Base-by-base conservation (phyloP, 1,140 invertebrate species). In the Drosophila funebris region DNA sequence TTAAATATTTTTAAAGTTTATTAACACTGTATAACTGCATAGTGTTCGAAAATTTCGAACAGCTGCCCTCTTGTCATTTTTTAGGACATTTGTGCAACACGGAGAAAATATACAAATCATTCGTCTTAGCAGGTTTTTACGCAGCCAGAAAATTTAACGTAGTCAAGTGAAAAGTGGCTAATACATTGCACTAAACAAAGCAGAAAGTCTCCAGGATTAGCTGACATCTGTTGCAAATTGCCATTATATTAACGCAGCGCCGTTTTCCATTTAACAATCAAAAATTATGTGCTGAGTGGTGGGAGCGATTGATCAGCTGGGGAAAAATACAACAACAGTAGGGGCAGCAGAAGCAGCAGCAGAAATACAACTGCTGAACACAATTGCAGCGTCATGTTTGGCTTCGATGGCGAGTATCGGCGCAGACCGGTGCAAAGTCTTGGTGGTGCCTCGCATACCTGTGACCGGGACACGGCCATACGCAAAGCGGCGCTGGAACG, bases 341-440 rank as follows among this genome's bases (percentile, higher is more conserved):
- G 16, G 20, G 13, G 14, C 37, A 9, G 37, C 31, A 66, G 37
- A 36, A 11, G 39, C 16, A 29, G 27, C 3, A 36, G 24, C 6
- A 14, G 48, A 29, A 43, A 7, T 39, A 44, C 20, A 39, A 39
- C 46, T 54, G 52, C 16, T 48, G 22, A 60, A 37, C 27, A 64
- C 70, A 73, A 63, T 31, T 70, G 73, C 67, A 57, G 54, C 44
- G 78, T 78, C 75, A 94, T 94, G 94, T 96, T 96, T 92, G 96
- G 95, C 90, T 99, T 99, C 92, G 97, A 99, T 90, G 98, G 98
- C 46, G 96, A 98, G 90, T 97, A 96, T 91, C 94, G 96, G 67
- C 93, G 96, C 44, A 95, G 95, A 90, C 98, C 98, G 0, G 94
- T 97, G 72, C 97, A 98, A 93, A 98, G 97, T 93, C 93, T 98